Evolutionary conservation across 2,888 invertebrate genomes (phyloP).

Genomic region (Brenthis hecate): DNA sequence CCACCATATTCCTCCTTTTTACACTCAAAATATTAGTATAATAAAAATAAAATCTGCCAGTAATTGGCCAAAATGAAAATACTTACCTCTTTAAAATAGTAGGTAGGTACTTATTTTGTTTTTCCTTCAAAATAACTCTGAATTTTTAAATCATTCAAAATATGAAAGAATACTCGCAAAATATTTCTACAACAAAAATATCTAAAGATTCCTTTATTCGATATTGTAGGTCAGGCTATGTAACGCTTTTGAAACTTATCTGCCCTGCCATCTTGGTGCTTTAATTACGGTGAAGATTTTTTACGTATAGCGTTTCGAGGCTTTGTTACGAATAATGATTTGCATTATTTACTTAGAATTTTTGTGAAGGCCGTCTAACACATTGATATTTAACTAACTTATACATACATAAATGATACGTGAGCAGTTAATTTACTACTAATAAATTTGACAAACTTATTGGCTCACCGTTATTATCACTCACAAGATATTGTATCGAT

Average conservation of each 20-base stretch:
- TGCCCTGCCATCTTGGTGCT: constrained; percentile 14
- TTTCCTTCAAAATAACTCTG: background rate
- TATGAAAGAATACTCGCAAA: constrained; percentile 6
- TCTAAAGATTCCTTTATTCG: constrained; percentile 24
- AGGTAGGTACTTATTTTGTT: background rate
- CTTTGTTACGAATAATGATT: constrained; percentile 13
- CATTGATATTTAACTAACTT: background rate
- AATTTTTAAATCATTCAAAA: constrained; percentile 1
- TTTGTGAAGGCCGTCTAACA: background rate
- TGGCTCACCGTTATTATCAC: too few species aligned
- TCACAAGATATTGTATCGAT: too few species aligned
- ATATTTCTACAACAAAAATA: constrained; percentile 22
- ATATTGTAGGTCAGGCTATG: constrained; percentile 21
- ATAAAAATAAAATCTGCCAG: too few species aligned
- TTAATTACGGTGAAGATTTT: constrained; percentile 4
- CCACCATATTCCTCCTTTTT: too few species aligned
- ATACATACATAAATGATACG: too few species aligned
- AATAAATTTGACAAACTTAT: too few species aligned
- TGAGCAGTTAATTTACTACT: too few species aligned
- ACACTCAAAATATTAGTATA: too few species aligned
- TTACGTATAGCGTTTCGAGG: constrained; percentile 3
- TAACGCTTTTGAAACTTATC: constrained; percentile 22
- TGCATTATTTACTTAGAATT: background rate
- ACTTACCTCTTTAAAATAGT: background rate
- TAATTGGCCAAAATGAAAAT: too few species aligned